Conservation (phyloP, 2,113 vertebrate genomes). For the Puma concolor region DNA sequence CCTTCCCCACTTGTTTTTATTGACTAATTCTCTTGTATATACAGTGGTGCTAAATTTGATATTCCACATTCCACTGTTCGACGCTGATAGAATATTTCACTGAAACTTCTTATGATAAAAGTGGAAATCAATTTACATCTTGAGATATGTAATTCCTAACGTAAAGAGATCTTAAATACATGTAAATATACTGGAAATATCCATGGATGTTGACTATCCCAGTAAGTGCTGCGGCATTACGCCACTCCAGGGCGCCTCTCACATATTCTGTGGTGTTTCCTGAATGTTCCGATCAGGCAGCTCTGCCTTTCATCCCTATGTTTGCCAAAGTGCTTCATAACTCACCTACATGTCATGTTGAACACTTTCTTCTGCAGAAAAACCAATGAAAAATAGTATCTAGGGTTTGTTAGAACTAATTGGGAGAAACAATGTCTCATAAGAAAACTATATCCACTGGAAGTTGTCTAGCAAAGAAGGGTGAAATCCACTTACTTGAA, state of each 20-base stretch:
- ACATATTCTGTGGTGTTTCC: not conserved
- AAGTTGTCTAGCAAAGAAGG: not conserved
- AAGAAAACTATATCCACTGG: not conserved
- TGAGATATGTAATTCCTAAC: not conserved
- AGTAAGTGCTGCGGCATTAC: fast-evolving
- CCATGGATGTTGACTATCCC: not conserved
- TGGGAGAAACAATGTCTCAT: not conserved
- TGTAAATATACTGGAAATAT: not conserved
- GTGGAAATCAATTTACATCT: not conserved
- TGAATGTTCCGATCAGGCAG: not conserved
- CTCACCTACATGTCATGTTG: not conserved
- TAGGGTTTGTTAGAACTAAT: not conserved
- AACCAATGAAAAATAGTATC: not conserved
- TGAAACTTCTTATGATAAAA: slow-evolving; percentile 16
- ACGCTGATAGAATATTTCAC: not conserved
- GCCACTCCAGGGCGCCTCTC: not conserved
- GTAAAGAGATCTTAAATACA: not conserved
- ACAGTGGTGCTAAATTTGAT: not conserved
- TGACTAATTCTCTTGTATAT: not conserved
- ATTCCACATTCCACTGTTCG: not conserved
- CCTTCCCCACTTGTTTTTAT: not conserved
- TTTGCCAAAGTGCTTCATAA: not conserved
- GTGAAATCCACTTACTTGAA: slow-evolving; percentile 75
- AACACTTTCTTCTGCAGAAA: not conserved
- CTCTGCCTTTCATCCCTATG: not conserved